A percentile compares a stretch with the other conserved stretches of the same genome.
phyloP scores from a whole-genome alignment of 2,113 vertebrate genomes.

The Chionomys nivalis region DNA sequence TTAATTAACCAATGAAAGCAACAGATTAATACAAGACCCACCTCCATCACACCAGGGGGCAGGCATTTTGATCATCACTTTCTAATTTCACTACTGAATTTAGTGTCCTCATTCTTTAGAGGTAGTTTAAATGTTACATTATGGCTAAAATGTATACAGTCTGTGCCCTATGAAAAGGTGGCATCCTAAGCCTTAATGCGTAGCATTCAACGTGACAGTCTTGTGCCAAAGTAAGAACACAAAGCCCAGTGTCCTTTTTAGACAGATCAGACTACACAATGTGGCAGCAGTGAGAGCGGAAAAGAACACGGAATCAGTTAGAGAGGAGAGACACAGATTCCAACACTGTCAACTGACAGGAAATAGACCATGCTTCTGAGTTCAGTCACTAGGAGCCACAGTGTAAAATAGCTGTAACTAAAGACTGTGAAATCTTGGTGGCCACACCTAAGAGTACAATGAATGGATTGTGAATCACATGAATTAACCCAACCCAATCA shows the following conservation, averaged over 20 bases:
- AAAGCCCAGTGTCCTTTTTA: neutral
- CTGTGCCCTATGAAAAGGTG: neutral
- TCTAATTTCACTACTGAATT: neutral
- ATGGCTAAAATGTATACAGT: neutral
- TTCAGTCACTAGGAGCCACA: too few relatives aligned
- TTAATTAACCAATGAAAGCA: too few relatives aligned
- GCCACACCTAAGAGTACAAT: accelerated
- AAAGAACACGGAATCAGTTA: too few relatives aligned
- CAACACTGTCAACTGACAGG: neutral
- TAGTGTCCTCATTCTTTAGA: neutral
- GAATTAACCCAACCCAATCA: neutral
- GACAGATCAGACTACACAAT: neutral
- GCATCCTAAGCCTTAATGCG: neutral
- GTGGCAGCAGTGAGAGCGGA: neutral
- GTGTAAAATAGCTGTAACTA: neutral
- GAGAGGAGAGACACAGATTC: neutral
- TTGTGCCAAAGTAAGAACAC: neutral
- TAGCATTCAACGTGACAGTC: neutral
- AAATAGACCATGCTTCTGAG: too few relatives aligned
- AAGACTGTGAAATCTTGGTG: neutral
- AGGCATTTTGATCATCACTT: neutral
- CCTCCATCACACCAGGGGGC: too few relatives aligned
- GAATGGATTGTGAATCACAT: neutral
- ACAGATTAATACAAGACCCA: too few relatives aligned
- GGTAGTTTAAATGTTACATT: neutral